Percentiles rank a stretch among this genome's conserved stretches.
Conservation (phyloP, 2,888 invertebrate genomes). For the Tortrix viridana region DNA sequence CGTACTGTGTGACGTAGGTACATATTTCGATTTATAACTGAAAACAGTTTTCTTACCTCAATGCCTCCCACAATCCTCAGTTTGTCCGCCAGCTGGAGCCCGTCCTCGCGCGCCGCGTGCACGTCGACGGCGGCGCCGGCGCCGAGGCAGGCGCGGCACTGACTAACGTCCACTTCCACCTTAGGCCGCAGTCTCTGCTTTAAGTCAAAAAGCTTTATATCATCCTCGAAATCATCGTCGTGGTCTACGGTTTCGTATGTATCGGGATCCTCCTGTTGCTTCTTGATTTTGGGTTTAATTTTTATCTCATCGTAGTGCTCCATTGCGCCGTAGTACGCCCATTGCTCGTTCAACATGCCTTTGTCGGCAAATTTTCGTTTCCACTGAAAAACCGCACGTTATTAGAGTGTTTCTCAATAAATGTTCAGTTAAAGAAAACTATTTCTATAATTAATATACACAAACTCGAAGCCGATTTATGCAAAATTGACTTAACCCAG, state of each 20-base stretch:
- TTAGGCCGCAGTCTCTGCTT: slow-evolving; percentile 59
- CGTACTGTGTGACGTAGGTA: too few species aligned
- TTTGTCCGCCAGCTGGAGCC: slow-evolving; percentile 64
- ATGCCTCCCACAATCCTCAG: slow-evolving; percentile 64
- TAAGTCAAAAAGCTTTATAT: slow-evolving; percentile 71
- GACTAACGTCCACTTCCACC: slow-evolving; percentile 23
- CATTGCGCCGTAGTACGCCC: slow-evolving; percentile 74
- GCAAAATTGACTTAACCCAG: too few species aligned
- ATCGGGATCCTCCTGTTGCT: slow-evolving; percentile 41
- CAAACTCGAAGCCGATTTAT: too few species aligned
- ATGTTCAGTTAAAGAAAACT: too few species aligned
- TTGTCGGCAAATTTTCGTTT: slow-evolving; percentile 74
- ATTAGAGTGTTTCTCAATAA: too few species aligned
- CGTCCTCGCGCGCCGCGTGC: slow-evolving; percentile 62
- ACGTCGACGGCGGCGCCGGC: slow-evolving; percentile 64
- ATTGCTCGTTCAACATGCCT: slow-evolving; percentile 72
- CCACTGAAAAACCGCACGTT: slow-evolving; percentile 58
- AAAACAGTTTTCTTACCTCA: slow-evolving; percentile 54
- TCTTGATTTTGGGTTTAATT: slow-evolving; percentile 46
- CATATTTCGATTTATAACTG: not conserved
- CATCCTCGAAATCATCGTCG: slow-evolving; percentile 68
- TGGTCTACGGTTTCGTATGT: slow-evolving; percentile 47
- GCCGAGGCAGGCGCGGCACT: slow-evolving; percentile 66
- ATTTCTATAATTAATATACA: too few species aligned
- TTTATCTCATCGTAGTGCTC: slow-evolving; percentile 56